Percentiles rank a stretch among this genome's conserved stretches.
These are phyloP conservation scores for Oxyruncus cristatus DNA, from an alignment of 2,113 vertebrate genomes.

Conservation along the genomic window DNA sequence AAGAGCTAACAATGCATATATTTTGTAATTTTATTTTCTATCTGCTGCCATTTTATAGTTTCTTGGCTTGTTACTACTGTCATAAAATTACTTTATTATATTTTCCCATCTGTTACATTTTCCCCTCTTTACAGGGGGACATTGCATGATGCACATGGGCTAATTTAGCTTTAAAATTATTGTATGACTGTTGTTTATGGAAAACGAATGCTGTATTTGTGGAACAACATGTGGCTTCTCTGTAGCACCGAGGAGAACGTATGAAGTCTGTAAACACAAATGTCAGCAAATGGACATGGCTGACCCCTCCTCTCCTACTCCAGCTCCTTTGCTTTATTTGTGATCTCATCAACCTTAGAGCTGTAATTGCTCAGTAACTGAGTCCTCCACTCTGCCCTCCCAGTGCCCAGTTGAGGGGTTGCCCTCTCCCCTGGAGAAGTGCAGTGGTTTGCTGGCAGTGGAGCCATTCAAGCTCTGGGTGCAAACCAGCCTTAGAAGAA, in stretches of 20 bases:
- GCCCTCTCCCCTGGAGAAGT: neutral
- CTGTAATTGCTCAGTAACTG: neutral
- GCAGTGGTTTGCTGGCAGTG: neutral
- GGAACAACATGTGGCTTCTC: neutral
- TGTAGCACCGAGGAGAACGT: neutral
- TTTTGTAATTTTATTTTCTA: slow-evolving; percentile 3
- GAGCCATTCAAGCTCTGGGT: neutral
- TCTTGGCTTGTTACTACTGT: slow-evolving; percentile 29
- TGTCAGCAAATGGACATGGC: neutral
- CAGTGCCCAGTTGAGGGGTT: neutral
- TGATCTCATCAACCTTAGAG: neutral
- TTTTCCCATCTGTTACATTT: slow-evolving; percentile 50
- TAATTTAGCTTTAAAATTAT: neutral
- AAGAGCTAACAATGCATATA: neutral
- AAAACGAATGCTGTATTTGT: neutral
- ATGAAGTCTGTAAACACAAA: neutral
- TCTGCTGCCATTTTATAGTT: slow-evolving; percentile 28
- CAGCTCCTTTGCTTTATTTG: neutral
- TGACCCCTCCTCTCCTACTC: neutral
- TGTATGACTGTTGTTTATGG: neutral
- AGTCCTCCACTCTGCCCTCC: neutral
- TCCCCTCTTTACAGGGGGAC: neutral
- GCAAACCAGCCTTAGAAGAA: neutral
- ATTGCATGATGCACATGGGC: neutral
- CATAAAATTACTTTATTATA: slow-evolving; percentile 46